Percentiles rank a stretch among this genome's conserved stretches.
Conservation (phyloP, 2,888 invertebrate species). For the Drosophila suboccidentalis region DNA sequence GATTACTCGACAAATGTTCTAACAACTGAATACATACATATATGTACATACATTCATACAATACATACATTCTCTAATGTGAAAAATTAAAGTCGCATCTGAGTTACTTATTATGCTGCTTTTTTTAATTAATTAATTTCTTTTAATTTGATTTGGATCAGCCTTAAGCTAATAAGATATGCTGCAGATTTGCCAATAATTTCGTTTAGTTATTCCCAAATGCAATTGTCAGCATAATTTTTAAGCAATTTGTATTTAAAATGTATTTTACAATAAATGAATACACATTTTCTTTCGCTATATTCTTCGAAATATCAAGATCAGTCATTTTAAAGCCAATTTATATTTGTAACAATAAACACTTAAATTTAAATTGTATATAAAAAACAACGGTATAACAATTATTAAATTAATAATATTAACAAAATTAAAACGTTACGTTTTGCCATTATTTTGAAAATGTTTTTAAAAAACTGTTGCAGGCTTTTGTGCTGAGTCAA, state of each 20-base stretch:
- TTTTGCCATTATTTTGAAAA: not conserved
- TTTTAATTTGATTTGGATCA: not conserved
- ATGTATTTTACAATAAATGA: too few relatives aligned
- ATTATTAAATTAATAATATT: not conserved
- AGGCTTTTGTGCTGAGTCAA: not conserved
- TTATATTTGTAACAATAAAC: too few relatives aligned
- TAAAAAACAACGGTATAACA: not conserved
- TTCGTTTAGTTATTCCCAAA: too few relatives aligned
- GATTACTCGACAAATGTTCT: conserved; percentile 5
- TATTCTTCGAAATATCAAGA: too few relatives aligned
- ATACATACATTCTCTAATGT: not conserved
- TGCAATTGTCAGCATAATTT: too few relatives aligned
- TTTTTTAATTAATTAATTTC: not conserved
- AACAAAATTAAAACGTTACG: too few relatives aligned
- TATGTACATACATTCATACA: not conserved
- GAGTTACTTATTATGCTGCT: not conserved
- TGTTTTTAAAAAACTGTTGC: not conserved
- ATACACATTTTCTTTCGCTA: too few relatives aligned
- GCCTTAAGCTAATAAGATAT: not conserved
- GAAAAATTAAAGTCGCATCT: not conserved
- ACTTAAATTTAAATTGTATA: too few relatives aligned
- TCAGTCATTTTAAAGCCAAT: too few relatives aligned
- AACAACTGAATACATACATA: not conserved
- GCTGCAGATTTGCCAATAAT: too few relatives aligned
- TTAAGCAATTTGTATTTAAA: too few relatives aligned